phyloP scores from a whole-genome alignment of 2,113 vertebrate genomes.

The Apodemus speciosus region DNA sequence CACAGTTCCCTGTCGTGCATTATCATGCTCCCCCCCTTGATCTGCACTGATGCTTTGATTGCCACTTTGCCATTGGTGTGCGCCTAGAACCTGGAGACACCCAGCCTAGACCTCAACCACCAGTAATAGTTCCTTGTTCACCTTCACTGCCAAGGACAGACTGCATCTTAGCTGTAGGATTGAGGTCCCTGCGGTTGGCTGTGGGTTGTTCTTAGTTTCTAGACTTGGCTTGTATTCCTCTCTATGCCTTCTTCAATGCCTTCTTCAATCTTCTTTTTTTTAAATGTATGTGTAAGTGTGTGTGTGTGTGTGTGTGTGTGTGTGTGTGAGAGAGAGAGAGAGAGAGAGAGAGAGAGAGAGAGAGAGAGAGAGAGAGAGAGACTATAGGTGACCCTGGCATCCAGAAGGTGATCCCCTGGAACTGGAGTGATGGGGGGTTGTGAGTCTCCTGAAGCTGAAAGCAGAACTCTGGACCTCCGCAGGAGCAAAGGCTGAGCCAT shows the following conservation, averaged over 20 bases:
- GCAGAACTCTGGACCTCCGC: background rate
- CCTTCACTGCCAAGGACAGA: too few relatives aligned
- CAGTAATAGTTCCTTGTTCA: background rate
- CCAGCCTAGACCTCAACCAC: background rate
- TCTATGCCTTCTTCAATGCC: rapidly evolving
- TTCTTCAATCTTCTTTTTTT: background rate
- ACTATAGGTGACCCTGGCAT: background rate
- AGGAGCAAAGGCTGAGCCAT: background rate
- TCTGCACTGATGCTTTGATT: too few relatives aligned
- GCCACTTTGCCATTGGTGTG: background rate
- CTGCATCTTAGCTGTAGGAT: background rate
- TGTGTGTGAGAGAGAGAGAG: too few relatives aligned
- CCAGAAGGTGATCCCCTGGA: background rate
- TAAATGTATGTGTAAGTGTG: background rate
- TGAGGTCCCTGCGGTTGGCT: background rate
- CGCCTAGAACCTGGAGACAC: background rate
- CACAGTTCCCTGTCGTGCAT: too few relatives aligned
- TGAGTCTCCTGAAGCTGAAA: background rate
- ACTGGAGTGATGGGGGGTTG: background rate
- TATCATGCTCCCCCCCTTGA: too few relatives aligned
- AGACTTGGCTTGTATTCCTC: background rate
- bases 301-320: background rate
- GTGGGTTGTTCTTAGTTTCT: background rate
- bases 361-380: too few relatives aligned
- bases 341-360: too few relatives aligned